Evolutionary conservation across 2,888 invertebrate species (phyloP), one percentile per base, ranked within the genome.

Genomic region (Mythimna impura): DNA sequence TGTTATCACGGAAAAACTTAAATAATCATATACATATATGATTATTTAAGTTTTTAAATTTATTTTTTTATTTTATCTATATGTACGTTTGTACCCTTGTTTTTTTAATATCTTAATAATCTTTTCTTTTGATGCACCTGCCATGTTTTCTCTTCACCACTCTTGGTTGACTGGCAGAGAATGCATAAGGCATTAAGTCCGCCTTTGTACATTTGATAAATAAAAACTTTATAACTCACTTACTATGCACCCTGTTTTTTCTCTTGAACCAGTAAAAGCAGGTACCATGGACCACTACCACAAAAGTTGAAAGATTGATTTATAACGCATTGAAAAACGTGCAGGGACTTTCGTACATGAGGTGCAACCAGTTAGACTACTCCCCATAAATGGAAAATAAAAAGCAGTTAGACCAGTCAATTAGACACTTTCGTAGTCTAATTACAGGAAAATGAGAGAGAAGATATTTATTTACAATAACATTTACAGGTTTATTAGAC

Each of bases 371-470:
- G 86, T 87, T 81, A 77, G 64, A 80, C 74, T 57, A 63, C 76
- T 79, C 34, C 66, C 88, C 88, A 81, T 88, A 84, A 54, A 84
- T 78, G 88, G 91, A 84, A 84, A 89, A 88, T 89, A 89, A 90
- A 89, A 90, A 88, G 88, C 62, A 72, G 78, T 83, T 55, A 20
- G 76, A 84, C 88, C 50, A 81, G 88, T 89, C 87, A 89, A 90
- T 91, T 89, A 90, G 83, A 88, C 86, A 88, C 91, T 91, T 90
- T 92, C 90, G 81, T 90, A 86, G 84, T 89, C 78, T 88, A 87
- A 88, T 88, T 84, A 86, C 83, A 70, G 81, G 74, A 72, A 73
- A 76, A 78, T 82, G 76, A 80, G 70, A 74, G 80, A 76, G 70
- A 70, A 66, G 81, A 72, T 74, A 64, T 69, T 43, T 43, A 70